These are phyloP conservation scores for Montipora sp. DNA, from an alignment of 64 coral and sea anemone genomes.

Conservation along the genomic window DNA sequence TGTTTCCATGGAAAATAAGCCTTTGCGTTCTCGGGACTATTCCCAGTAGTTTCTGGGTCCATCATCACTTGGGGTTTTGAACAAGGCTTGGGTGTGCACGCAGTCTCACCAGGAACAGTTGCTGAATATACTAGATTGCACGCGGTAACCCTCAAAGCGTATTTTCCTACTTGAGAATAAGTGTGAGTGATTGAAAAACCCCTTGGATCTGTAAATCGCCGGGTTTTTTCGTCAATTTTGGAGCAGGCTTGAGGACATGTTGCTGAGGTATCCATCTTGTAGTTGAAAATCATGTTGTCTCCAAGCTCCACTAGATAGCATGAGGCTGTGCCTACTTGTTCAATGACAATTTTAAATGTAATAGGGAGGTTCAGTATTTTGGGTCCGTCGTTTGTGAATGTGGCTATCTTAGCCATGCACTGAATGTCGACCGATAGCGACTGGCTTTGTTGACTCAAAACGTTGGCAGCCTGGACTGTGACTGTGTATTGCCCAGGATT, in stretches of 20 bases:
- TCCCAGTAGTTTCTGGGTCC: not conserved
- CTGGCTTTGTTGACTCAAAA: constrained; percentile 34
- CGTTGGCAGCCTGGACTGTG: constrained; percentile 46
- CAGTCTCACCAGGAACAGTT: not conserved
- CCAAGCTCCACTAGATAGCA: constrained; percentile 65
- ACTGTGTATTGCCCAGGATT: constrained; percentile 8
- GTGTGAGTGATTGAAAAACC: not conserved
- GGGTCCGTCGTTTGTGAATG: constrained; percentile 72
- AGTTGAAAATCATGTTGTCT: constrained; percentile 32
- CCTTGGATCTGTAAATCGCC: not conserved
- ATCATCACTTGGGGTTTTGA: constrained; percentile 48
- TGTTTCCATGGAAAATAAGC: not conserved
- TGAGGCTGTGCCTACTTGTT: constrained; percentile 61
- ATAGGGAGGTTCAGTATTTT: constrained; percentile 30
- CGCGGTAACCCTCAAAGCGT: not conserved
- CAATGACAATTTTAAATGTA: constrained; percentile 29
- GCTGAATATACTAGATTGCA: constrained; percentile 34
- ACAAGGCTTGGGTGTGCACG: constrained; percentile 41
- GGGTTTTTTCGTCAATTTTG: not conserved
- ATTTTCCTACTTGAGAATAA: not conserved
- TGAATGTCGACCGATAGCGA: constrained; percentile 36
- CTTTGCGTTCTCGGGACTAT: not conserved
- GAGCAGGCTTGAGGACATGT: not conserved
- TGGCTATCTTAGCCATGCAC: constrained; percentile 32
- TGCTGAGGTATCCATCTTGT: not conserved